Evolutionary conservation across 2,888 invertebrate species (phyloP).

Genomic region (Pardosa pseudoannulata): DNA sequence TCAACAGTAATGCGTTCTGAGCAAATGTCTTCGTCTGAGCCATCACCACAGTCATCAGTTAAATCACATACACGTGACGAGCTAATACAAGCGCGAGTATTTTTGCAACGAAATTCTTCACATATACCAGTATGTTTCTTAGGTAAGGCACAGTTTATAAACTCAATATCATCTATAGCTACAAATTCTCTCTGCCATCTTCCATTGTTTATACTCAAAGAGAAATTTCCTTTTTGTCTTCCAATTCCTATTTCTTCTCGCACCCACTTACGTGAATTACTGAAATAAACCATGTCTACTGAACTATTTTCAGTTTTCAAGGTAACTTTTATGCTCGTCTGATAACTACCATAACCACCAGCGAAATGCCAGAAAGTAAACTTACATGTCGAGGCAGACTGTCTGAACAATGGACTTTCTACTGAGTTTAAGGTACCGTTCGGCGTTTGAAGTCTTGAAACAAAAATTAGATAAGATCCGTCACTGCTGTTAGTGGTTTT

Average conservation of each 20-base stretch:
- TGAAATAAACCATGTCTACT: not conserved
- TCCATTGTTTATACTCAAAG: slow-evolving; percentile 26
- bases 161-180: slow-evolving; percentile 69
- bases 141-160: slow-evolving; percentile 68
- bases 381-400: slow-evolving; percentile 54
- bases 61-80: slow-evolving; percentile 59
- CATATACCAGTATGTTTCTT: slow-evolving; percentile 16
- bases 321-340: not conserved
- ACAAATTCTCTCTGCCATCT: slow-evolving; percentile 18
- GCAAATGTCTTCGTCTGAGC: slow-evolving; percentile 70
- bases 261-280: slow-evolving; percentile 9
- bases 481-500: slow-evolving; percentile 51
- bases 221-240: slow-evolving; percentile 39
- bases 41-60: slow-evolving; percentile 72
- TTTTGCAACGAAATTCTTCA: slow-evolving; percentile 24
- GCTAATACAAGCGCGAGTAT: slow-evolving; percentile 56
- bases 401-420: slow-evolving; percentile 46
- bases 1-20: slow-evolving; percentile 3
- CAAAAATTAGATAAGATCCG: slow-evolving; percentile 61
- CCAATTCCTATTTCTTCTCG: slow-evolving; percentile 56
- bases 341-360: not conserved
- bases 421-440: slow-evolving; percentile 25
- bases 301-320: slow-evolving; percentile 10
- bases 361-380: slow-evolving; percentile 49
- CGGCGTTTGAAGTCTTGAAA: slow-evolving; percentile 15